phyloP scores from a whole-genome alignment of 92 coral and sea anemone genomes.

The Plumapathes pennacea region DNA sequence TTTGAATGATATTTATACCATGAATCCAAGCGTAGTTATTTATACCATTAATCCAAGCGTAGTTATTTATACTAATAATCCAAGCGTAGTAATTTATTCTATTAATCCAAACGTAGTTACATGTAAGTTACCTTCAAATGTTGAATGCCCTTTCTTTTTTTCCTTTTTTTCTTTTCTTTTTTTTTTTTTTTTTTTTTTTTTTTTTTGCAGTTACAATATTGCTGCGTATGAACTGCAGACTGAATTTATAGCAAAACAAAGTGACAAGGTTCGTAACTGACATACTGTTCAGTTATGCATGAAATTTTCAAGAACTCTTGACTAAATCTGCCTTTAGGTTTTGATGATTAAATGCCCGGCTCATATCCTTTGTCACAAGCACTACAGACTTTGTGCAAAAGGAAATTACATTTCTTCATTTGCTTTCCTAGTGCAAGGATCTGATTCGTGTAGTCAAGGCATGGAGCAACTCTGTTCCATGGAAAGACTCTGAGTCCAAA shows the following conservation, averaged over 20 bases:
- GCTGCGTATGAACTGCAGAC: slow-evolving; percentile 90
- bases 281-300: too few relatives aligned
- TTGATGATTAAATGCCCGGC: too few relatives aligned
- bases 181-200: background rate
- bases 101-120: background rate
- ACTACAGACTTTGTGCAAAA: background rate
- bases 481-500: slow-evolving; percentile 74
- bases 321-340: too few relatives aligned
- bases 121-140: background rate
- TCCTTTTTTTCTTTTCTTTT: background rate
- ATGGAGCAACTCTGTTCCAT: slow-evolving; percentile 73
- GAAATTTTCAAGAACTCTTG: too few relatives aligned
- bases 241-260: slow-evolving; percentile 71
- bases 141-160: background rate
- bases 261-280: slow-evolving; percentile 91
- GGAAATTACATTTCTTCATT: background rate
- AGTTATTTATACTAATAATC: background rate
- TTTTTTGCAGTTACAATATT: slow-evolving; percentile 64
- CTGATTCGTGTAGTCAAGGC: slow-evolving; percentile 87
- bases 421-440: slow-evolving; percentile 71
- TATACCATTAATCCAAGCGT: too few relatives aligned
- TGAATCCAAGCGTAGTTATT: too few relatives aligned
- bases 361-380: background rate
- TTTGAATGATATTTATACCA: background rate
- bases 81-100: slow-evolving; percentile 14